phyloP scores from a whole-genome alignment of 2,797 vertebrate species.

The Agapornis canus region DNA sequence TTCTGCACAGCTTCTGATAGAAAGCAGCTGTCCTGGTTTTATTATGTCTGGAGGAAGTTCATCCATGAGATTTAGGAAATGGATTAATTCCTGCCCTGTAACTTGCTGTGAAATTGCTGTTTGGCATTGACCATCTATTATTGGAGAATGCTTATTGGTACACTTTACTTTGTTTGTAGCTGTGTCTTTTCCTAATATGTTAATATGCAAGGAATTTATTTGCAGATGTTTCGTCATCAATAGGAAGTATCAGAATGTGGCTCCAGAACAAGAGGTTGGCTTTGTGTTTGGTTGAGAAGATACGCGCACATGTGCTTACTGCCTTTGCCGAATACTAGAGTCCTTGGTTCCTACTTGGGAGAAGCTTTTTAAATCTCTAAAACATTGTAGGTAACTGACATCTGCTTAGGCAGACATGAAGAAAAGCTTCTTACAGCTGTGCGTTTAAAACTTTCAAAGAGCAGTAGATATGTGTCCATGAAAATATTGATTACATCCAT shows the following conservation, averaged over 20 bases:
- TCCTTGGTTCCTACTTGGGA: not conserved
- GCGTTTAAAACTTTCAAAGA: conserved; percentile 20
- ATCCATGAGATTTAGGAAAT: not conserved
- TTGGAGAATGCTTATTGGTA: not conserved
- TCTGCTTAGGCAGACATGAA: not conserved
- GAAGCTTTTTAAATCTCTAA: not conserved
- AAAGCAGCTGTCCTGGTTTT: not conserved
- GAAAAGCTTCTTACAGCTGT: not conserved
- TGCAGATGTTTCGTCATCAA: not conserved
- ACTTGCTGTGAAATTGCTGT: not conserved
- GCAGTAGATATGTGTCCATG: not conserved
- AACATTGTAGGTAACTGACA: not conserved
- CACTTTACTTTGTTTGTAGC: not conserved
- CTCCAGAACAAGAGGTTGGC: not conserved
- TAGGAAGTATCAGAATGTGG: not conserved
- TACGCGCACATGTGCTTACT: rapidly evolving
- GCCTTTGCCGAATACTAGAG: rapidly evolving
- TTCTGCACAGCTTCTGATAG: not conserved
- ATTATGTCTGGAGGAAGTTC: not conserved
- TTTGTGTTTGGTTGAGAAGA: not conserved
- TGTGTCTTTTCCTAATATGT: not conserved
- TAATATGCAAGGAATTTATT: not conserved
- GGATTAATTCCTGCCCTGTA: not conserved
- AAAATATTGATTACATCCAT: conserved; percentile 30
- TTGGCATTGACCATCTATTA: not conserved